phyloP scores from a whole-genome alignment of 2,797 vertebrate genomes.

The Hemitrygon akajei region DNA sequence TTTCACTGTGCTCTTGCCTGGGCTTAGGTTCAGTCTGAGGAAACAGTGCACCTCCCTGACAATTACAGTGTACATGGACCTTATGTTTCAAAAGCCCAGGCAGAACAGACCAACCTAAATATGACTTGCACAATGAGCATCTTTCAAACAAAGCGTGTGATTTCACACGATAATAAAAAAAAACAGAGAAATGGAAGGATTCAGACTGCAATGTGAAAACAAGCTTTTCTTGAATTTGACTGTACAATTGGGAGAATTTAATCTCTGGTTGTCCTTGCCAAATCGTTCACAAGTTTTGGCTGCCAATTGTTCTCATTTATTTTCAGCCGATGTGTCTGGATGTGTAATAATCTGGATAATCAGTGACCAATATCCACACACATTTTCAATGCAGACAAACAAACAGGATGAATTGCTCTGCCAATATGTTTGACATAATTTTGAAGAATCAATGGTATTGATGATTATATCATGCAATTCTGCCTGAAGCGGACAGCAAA shows the following conservation, averaged over 20 bases:
- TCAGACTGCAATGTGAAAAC: neutral
- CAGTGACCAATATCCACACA: too few relatives aligned
- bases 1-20: neutral
- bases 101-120: neutral
- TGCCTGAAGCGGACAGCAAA: neutral
- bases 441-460: neutral
- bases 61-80: neutral
- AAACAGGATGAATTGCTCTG: too few relatives aligned
- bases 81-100: neutral
- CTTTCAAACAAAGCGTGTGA: neutral
- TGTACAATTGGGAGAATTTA: too few relatives aligned
- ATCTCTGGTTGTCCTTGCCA: too few relatives aligned
- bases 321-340: too few relatives aligned
- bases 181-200: neutral
- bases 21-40: neutral
- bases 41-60: neutral
- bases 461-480: neutral
- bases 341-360: too few relatives aligned
- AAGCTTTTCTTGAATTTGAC: neutral
- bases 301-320: too few relatives aligned
- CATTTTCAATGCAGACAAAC: too few relatives aligned
- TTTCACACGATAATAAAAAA: neutral
- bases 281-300: too few relatives aligned
- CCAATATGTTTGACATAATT: neutral
- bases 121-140: too few relatives aligned